Percentiles rank a stretch among this genome's conserved stretches.
Conservation (phyloP, 2,888 invertebrate species). For the Eurytoma adleriae region DNA sequence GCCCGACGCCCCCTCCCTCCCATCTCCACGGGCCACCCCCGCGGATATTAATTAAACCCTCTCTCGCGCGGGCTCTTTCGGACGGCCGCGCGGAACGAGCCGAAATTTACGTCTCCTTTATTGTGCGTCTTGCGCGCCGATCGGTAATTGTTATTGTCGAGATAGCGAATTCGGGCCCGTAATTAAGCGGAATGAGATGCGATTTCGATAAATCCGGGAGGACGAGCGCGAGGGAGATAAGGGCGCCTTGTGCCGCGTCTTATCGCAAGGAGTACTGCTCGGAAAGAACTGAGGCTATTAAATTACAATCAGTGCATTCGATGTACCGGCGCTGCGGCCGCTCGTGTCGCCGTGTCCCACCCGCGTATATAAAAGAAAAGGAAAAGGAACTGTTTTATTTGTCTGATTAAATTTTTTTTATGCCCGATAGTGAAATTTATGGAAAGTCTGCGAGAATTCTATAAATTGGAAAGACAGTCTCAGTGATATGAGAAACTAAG, state of each 20-base stretch:
- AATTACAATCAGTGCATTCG: constrained; percentile 35
- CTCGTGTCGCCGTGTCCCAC: no score
- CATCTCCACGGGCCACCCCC: constrained; percentile 69
- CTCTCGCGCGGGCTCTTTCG: background rate
- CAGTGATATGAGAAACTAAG: no score
- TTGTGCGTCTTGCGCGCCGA: background rate
- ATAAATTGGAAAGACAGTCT: no score
- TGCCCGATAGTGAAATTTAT: no score
- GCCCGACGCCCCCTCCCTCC: constrained; percentile 70
- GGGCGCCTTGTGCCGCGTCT: constrained; percentile 4
- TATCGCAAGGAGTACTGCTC: background rate
- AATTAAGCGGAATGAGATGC: constrained; percentile 64
- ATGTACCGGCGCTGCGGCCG: background rate
- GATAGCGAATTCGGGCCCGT: constrained; percentile 59
- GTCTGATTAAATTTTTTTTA: no score
- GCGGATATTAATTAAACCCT: constrained; percentile 75
- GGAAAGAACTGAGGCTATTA: constrained; percentile 22
- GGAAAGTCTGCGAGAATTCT: no score
- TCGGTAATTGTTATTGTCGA: constrained; percentile 65
- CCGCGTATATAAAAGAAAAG: no score
- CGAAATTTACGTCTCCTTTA: background rate
- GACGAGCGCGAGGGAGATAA: background rate
- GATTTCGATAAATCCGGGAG: constrained; percentile 64
- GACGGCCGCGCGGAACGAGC: background rate
- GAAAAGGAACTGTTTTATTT: no score